Base-by-base conservation (phyloP, 2,113 vertebrate genomes). In the Nothocercus nigrocapillus region DNA sequence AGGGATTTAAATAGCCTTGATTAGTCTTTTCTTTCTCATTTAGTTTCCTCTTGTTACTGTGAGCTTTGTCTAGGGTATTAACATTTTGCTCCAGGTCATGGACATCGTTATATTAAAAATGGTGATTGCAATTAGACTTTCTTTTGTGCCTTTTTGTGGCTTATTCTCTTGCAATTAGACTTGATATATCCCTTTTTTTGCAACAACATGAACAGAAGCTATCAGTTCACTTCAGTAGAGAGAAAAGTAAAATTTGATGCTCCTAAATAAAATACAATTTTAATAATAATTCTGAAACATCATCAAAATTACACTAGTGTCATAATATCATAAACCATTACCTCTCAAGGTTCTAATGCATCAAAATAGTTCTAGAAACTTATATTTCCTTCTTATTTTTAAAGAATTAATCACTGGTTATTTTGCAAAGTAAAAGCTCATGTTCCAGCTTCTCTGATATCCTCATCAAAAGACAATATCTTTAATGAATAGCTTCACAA, bases 131-230 rank as follows among this genome's bases (percentile, higher is more conserved):
- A 47, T 47, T 64, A 64, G 44, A 80, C 85, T 13, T 5, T 76
- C 18, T 66, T 42, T 2, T 40, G 5, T 42, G 19, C 44, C 5
- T 79, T 61, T 34, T 47, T 73, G 20, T 64, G 11, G 32, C 3
- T 44, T 44, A 32, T 68, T 49, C 4, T 30, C 14, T 82, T 73
- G 24, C 9, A 59, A 18, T 68, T 54, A 59, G 14, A 49, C 9
- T 5, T 2, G 16, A 40, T 56, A 1, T 0, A 7, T 76, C 28
- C 18, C 2, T n/a, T 69, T 77, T 32, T 30, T 47, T 42, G 16
- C 16, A 72, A 61, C 9, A 28, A 22, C 28, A 44, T 5, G 12
- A 72, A 54, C 5, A 11, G 22, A 77, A 70, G 1, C 20, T 51
- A 91, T 70, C 21, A 5, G 2, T 64, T 27, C 36, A 4, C 3